Base-by-base conservation (phyloP, 2,113 vertebrate genomes). In the Lynx canadensis region DNA sequence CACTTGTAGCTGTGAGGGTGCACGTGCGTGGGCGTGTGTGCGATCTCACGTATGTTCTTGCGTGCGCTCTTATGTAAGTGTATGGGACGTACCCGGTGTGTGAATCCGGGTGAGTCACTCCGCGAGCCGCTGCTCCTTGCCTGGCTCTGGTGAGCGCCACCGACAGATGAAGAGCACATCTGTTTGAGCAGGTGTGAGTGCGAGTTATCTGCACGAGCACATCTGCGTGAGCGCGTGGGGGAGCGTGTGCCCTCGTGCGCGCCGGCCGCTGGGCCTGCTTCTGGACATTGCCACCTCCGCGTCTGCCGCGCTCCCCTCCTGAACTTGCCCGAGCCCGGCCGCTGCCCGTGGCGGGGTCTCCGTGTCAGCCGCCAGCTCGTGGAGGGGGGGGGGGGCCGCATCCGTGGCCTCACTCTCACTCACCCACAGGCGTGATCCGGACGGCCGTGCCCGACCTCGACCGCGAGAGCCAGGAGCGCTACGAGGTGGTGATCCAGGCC, bases 401-500 rank as follows among this genome's bases (percentile, higher is more conserved):
- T 23, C 92, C 79, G 38, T 14, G 81, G 74, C 81, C 52, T 96
- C 73, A 13, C 95, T 73, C 27, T 57, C 16, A 15, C 1, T 63
- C 90, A 12, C 98, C 97, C 97, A 55, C 98, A 99, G 99, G 99
- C 60, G 99, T 99, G 98, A 99, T 99, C 98, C 99, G 99, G 97
- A 99, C 99, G 0, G 99, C 99, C 0, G 99, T 99, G 98, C 99
- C 99, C 2, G 99, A 99, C 99, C 99, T 99, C 60, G 99, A 99
- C 99, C 99, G 99, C 0, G 99, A 99, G 98, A 99, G 99, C 0
- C 99, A 99, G 98, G 99, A 99, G 98, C 99, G 99, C 91, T 99
- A 99, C 0, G 99, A 99, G 98, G 98, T 99, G 98, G 99, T 99
- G 91, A 99, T 99, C 98, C 99, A 99, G 89, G 99, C 99, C n/a